A percentile compares a stretch with the other conserved stretches of the same genome.
These are phyloP conservation scores for Lacanobia oleracea DNA, from an alignment of 2,888 invertebrate genomes.

Conservation along the genomic window DNA sequence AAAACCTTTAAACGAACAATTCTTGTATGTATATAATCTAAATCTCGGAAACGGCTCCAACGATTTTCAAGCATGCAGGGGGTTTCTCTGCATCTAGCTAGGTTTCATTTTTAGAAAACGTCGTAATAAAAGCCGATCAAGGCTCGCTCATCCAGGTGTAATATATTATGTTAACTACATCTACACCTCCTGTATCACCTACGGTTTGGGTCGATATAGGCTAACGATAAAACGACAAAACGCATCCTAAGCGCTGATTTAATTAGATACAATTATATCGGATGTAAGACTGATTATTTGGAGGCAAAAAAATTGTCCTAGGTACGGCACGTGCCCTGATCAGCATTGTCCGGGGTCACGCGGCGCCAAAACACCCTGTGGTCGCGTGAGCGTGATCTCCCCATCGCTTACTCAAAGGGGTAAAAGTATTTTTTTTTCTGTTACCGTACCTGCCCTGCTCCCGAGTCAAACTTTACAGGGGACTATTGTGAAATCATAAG, in stretches of 20 bases:
- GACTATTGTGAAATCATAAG: neutral
- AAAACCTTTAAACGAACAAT: too few relatives aligned
- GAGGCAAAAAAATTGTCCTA: neutral
- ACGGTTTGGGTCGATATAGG: neutral
- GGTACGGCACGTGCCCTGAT: constrained; percentile 12
- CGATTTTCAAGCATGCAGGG: too few relatives aligned
- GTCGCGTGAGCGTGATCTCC: constrained; percentile 25
- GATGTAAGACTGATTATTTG: too few relatives aligned
- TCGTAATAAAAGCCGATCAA: too few relatives aligned
- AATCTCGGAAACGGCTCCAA: too few relatives aligned
- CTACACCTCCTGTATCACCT: too few relatives aligned
- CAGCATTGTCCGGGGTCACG: constrained; percentile 29
- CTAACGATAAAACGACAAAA: neutral
- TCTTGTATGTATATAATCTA: too few relatives aligned
- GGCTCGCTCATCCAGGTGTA: too few relatives aligned
- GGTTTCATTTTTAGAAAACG: too few relatives aligned
- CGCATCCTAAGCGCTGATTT: neutral
- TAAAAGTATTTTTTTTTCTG: neutral
- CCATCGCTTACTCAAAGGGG: neutral
- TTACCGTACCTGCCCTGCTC: neutral
- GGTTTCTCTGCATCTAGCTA: too few relatives aligned
- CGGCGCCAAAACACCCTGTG: constrained; percentile 8
- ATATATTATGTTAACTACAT: too few relatives aligned
- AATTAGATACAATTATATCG: too few relatives aligned
- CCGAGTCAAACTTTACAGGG: neutral